Evolutionary conservation across 2,888 invertebrate genomes (phyloP).

Genomic region (Tenthredo scrophulariae): DNA sequence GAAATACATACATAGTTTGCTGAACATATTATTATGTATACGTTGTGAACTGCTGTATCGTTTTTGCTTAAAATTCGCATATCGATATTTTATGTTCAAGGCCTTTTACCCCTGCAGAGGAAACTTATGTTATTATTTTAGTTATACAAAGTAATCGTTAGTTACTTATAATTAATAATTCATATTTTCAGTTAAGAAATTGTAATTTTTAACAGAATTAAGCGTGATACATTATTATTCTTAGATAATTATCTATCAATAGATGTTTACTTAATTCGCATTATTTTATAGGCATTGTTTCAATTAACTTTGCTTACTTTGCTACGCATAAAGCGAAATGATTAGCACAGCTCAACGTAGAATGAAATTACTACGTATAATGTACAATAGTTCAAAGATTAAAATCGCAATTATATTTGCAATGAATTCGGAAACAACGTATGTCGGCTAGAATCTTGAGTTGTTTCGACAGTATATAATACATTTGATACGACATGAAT

Average conservation of each 20-base stretch:
- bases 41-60: conserved; percentile 13
- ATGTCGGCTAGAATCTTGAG: not conserved
- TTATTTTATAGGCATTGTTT: conserved; percentile 40
- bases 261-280: conserved; percentile 52
- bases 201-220: conserved; percentile 18
- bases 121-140: conserved; percentile 19
- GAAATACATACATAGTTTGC: not conserved
- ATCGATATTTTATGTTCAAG: not conserved
- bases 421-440: not conserved
- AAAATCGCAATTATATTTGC: not conserved
- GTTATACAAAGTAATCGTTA: conserved; percentile 22
- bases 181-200: conserved; percentile 52
- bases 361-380: not conserved
- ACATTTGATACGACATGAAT: conserved; percentile 1
- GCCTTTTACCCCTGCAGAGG: conserved; percentile 27
- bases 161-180: conserved; percentile 27
- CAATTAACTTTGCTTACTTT: conserved; percentile 12
- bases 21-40: not conserved
- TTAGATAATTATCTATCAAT: conserved; percentile 55
- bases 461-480: not conserved
- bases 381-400: conserved; percentile 1
- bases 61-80: not conserved
- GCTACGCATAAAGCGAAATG: not conserved
- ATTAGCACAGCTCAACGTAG: conserved; percentile 30
- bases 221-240: conserved; percentile 55